Conservation (phyloP, 2,888 invertebrate genomes). For the Caenorhabditis sp. region DNA sequence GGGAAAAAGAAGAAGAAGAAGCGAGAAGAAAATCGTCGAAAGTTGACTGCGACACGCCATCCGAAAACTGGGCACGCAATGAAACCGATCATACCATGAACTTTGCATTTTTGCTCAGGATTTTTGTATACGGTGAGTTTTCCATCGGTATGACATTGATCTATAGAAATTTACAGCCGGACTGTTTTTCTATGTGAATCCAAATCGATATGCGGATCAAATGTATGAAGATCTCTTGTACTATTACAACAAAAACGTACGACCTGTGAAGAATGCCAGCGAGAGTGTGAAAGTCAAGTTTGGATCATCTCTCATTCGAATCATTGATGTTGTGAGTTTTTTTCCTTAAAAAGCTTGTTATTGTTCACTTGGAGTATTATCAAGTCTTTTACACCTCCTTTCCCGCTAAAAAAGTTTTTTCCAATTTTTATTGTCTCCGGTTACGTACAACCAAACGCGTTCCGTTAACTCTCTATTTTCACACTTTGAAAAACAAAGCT, state of each 20-base stretch:
- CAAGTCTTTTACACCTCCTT: no score
- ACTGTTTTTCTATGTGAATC: conserved; percentile 49
- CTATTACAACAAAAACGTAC: conserved; percentile 82
- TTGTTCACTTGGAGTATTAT: no score
- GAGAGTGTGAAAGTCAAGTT: conserved; percentile 82
- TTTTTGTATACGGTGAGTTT: conserved; percentile 56
- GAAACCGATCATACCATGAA: conserved; percentile 64
- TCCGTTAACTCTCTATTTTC: conserved; percentile 34
- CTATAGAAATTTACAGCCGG: conserved; percentile 50
- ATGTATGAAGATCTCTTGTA: conserved; percentile 83
- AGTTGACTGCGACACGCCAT: conserved; percentile 38
- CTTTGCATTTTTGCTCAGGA: conserved; percentile 57
- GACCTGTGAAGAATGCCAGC: conserved; percentile 82
- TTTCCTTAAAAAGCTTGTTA: background rate
- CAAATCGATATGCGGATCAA: conserved; percentile 74
- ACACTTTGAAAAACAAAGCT: conserved; percentile 45
- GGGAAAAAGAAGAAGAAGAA: background rate
- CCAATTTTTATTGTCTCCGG: conserved; percentile 7
- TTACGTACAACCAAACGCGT: conserved; percentile 41
- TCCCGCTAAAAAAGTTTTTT: background rate
- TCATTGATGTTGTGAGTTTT: conserved; percentile 82
- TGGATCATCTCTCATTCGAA: conserved; percentile 82
- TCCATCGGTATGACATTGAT: background rate
- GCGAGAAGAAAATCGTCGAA: background rate
- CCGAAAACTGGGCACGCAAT: conserved; percentile 33